These are phyloP conservation scores for Unio delphinus DNA, from an alignment of 2,888 invertebrate genomes.

Conservation along the genomic window DNA sequence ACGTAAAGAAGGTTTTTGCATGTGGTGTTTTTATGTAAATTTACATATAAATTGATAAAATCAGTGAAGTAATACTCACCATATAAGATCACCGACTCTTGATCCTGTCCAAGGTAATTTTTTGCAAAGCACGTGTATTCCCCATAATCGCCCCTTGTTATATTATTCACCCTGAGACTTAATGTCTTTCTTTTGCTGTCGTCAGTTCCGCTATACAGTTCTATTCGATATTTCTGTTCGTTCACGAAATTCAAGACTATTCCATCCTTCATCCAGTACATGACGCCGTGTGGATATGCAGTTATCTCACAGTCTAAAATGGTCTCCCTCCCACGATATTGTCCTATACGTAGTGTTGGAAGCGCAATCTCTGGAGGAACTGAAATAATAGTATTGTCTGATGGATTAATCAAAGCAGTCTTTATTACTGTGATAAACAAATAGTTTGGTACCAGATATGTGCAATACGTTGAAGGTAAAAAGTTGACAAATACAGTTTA, in stretches of 20 bases:
- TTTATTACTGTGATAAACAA: no score
- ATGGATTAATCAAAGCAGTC: no score
- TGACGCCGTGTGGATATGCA: constrained; percentile 29
- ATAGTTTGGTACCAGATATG: no score
- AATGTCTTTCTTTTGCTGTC: constrained; percentile 34
- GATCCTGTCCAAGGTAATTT: constrained; percentile 27
- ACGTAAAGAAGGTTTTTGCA: no score
- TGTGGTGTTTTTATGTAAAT: no score
- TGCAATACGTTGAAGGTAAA: no score
- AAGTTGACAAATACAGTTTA: no score
- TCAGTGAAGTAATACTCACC: constrained; percentile 13
- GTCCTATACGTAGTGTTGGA: constrained; percentile 27
- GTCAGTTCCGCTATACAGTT: constrained; percentile 33
- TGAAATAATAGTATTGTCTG: constrained; percentile 6
- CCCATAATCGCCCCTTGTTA: constrained; percentile 24
- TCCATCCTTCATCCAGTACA: constrained; percentile 25
- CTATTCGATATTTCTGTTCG: constrained; percentile 28
- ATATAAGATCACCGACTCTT: constrained; percentile 33
- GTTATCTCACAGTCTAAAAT: constrained; percentile 37
- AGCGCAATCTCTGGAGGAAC: constrained; percentile 33
- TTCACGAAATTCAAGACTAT: constrained; percentile 15
- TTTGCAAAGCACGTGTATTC: constrained; percentile 33
- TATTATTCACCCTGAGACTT: constrained; percentile 29
- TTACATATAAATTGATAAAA: no score
- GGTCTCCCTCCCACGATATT: constrained; percentile 29